Evolutionary conservation across 2,113 vertebrate species (phyloP).

Genomic region (Heterocephalus glaber): DNA sequence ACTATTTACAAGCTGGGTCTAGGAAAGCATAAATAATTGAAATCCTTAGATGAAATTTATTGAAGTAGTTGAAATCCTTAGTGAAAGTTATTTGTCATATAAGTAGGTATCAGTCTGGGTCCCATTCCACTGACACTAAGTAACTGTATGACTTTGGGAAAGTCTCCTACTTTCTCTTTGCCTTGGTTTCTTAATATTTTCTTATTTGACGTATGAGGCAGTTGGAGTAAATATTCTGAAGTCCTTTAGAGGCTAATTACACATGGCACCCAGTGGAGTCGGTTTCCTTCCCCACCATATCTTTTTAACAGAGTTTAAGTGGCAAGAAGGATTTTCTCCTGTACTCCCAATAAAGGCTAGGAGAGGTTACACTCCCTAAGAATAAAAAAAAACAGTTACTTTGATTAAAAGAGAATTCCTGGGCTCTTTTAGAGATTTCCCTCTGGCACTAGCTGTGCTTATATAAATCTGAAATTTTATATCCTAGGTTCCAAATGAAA

Average conservation of each 20-base stretch:
- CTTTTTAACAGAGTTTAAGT: neutral
- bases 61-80: conserved; percentile 19
- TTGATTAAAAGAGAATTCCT: neutral
- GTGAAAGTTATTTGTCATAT: neutral
- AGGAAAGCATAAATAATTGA: neutral
- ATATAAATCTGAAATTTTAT: conserved; percentile 14
- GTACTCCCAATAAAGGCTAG: neutral
- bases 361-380: neutral
- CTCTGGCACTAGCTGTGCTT: neutral
- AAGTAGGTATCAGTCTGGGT: neutral
- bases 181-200: neutral
- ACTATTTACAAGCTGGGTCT: neutral
- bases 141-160: neutral
- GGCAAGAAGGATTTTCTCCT: neutral
- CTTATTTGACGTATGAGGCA: neutral
- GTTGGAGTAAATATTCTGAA: neutral
- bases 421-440: neutral
- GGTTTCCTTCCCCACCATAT: neutral
- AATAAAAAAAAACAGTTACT: neutral
- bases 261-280: neutral
- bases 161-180: neutral
- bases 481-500: neutral
- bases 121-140: neutral
- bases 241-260: neutral
- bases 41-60: conserved; percentile 38